Conservation (phyloP, 2,797 vertebrate genomes). For the Cottoperca gobio region DNA sequence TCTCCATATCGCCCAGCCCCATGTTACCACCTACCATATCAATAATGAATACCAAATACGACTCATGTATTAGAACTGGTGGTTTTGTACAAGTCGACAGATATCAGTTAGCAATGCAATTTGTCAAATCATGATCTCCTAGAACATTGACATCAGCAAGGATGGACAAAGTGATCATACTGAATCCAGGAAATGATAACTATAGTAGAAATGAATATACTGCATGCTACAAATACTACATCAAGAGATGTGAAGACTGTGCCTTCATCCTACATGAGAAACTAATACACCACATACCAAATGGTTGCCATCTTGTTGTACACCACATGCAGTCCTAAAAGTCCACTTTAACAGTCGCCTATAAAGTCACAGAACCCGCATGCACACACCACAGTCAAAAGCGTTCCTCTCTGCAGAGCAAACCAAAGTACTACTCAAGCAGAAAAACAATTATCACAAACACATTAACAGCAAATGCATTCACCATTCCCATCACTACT, state of each 20-base stretch:
- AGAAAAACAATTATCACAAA: slow-evolving; percentile 20
- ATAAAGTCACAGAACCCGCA: neutral
- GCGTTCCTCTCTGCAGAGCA: slow-evolving; percentile 5
- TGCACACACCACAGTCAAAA: slow-evolving; percentile 4
- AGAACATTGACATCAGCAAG: neutral
- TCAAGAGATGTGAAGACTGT: neutral
- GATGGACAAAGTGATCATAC: neutral
- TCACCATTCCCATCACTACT: neutral
- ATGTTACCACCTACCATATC: neutral
- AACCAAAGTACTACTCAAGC: slow-evolving; percentile 3
- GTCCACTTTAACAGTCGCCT: neutral
- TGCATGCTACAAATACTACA: neutral
- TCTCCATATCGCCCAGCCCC: too few species aligned
- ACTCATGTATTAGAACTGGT: neutral
- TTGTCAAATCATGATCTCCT: neutral
- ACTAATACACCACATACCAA: neutral
- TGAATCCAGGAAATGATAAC: neutral
- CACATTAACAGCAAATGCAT: slow-evolving; percentile 28
- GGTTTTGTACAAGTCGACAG: neutral
- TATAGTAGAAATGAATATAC: neutral
- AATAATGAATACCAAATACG: neutral
- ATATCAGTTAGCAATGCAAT: neutral
- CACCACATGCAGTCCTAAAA: neutral
- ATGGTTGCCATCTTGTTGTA: neutral
- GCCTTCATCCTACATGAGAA: neutral